Evolutionary conservation across 2,113 vertebrate genomes (phyloP).

Genomic region (Notiomystis cincta): DNA sequence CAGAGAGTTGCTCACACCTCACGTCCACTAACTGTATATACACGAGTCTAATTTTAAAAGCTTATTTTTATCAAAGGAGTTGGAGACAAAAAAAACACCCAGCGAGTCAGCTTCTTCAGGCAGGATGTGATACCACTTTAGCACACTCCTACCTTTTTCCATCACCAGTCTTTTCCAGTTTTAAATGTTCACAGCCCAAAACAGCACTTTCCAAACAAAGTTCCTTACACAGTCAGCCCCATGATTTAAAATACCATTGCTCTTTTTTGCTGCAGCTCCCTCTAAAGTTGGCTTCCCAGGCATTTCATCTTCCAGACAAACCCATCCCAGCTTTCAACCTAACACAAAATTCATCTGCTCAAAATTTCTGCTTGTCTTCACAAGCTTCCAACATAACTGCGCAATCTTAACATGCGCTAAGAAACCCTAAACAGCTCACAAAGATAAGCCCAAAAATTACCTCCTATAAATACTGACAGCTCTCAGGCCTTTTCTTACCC

Average conservation of each 20-base stretch:
- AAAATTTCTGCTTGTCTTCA: neutral
- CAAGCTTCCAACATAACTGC: neutral
- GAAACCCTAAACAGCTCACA: neutral
- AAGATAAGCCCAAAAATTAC: neutral
- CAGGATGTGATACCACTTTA: neutral
- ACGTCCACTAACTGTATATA: neutral
- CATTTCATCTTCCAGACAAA: neutral
- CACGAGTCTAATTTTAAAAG: slow-evolving; percentile 15
- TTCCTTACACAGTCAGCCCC: neutral
- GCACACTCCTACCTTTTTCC: neutral
- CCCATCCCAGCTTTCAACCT: neutral
- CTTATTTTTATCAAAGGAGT: slow-evolving; percentile 15
- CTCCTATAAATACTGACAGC: neutral
- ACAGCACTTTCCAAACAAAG: neutral
- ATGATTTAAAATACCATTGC: neutral
- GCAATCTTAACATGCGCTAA: neutral
- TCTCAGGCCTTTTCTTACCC: neutral
- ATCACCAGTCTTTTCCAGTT: neutral
- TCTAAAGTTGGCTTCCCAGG: neutral
- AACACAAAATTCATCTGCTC: neutral
- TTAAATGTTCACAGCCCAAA: neutral
- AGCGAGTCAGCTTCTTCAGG: neutral
- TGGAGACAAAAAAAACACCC: neutral
- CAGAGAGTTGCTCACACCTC: neutral
- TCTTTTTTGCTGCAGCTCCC: neutral